These are phyloP conservation scores for Helogale parvula DNA, from an alignment of 2,113 vertebrate genomes.

Conservation along the genomic window DNA sequence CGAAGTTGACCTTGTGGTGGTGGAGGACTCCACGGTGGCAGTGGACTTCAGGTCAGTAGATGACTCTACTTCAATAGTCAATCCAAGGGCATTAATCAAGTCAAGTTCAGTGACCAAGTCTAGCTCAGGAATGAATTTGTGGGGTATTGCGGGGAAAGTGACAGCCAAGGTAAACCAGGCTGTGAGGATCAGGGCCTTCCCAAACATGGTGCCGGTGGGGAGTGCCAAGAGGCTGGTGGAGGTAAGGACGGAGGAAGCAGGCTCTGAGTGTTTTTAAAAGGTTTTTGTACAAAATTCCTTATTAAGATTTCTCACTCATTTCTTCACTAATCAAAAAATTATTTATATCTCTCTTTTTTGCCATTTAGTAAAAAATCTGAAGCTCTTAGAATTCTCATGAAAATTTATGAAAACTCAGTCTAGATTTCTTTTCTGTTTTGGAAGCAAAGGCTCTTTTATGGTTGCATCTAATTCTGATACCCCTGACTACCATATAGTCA, in stretches of 20 bases:
- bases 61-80: too few species aligned
- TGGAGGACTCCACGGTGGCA: fast-evolving
- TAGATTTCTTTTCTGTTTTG: constrained; percentile 37
- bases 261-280: constrained; percentile 16
- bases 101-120: not conserved
- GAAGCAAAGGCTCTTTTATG: constrained; percentile 39
- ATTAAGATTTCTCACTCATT: constrained; percentile 67
- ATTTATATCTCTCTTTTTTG: constrained; percentile 51
- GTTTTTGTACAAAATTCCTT: constrained; percentile 69
- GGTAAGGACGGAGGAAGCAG: not conserved
- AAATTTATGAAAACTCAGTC: constrained; percentile 43
- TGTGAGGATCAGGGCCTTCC: not conserved
- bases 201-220: not conserved
- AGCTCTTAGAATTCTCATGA: constrained; percentile 30
- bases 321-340: constrained; percentile 57
- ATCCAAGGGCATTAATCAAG: too few species aligned
- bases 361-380: not conserved
- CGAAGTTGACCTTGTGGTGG: not conserved
- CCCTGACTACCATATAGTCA: too few species aligned
- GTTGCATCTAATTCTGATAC: constrained; percentile 52
- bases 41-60: not conserved
- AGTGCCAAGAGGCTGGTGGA: not conserved
- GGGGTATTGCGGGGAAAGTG: not conserved
- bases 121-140: not conserved
- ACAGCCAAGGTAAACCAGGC: not conserved